Evolutionary conservation across 2,888 invertebrate genomes (phyloP).

Genomic region (Philaethria dido): DNA sequence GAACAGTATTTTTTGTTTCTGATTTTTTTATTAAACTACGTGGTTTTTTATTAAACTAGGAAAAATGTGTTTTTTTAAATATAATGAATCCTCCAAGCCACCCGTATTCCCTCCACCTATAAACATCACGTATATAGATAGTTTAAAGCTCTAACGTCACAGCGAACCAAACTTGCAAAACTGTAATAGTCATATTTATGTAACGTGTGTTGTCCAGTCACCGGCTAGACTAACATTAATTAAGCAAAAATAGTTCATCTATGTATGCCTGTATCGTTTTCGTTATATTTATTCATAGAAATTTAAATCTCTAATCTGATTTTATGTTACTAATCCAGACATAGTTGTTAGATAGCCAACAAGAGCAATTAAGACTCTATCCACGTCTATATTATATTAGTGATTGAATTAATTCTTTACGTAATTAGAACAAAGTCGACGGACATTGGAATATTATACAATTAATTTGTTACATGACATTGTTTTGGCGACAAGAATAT

Average conservation of each 20-base stretch:
- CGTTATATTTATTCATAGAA: conserved; percentile 29
- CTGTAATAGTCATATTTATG: not conserved
- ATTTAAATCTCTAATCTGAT: conserved; percentile 35
- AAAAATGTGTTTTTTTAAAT: too few relatives aligned
- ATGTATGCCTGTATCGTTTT: conserved; percentile 2
- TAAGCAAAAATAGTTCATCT: conserved; percentile 19
- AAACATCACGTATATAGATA: too few relatives aligned
- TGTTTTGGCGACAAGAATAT: too few relatives aligned
- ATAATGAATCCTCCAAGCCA: too few relatives aligned
- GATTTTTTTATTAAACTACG: too few relatives aligned
- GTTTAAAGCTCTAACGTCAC: not conserved
- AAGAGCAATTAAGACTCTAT: conserved; percentile 43
- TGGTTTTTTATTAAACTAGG: too few relatives aligned
- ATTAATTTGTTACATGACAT: not conserved
- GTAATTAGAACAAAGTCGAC: not conserved
- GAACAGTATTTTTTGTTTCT: not conserved
- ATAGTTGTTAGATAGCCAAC: conserved; percentile 46
- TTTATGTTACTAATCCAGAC: conserved; percentile 41
- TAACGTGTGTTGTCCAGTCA: not conserved
- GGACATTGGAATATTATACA: not conserved
- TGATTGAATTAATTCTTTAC: conserved; percentile 17
- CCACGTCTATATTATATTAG: conserved; percentile 16
- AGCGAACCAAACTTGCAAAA: not conserved
- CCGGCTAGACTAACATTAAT: not conserved
- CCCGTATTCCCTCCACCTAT: too few relatives aligned